phyloP scores from a whole-genome alignment of 2,797 vertebrate species.

The Harpagifer antarcticus region DNA sequence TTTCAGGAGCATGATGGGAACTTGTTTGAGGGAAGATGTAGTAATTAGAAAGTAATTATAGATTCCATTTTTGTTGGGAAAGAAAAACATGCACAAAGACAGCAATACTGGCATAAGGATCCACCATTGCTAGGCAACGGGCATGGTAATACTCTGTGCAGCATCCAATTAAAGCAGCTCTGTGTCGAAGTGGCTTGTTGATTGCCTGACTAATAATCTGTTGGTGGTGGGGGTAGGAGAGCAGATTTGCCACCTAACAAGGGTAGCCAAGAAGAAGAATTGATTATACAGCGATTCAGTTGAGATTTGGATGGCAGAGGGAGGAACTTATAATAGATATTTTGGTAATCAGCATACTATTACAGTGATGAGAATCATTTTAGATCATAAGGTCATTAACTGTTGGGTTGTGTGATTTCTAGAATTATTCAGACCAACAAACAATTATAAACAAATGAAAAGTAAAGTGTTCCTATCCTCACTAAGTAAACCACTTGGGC shows the following conservation, averaged over 20 bases:
- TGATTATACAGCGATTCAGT: slow-evolving; percentile 69
- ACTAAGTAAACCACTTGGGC: slow-evolving; percentile 3
- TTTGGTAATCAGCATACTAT: slow-evolving; percentile 1
- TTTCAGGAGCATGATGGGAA: slow-evolving; percentile 39
- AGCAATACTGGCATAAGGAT: slow-evolving; percentile 50
- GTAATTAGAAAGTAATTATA: slow-evolving; percentile 71
- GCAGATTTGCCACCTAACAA: slow-evolving; percentile 76
- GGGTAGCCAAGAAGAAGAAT: slow-evolving; percentile 66
- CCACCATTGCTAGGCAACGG: slow-evolving; percentile 83
- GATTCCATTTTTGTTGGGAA: slow-evolving; percentile 44
- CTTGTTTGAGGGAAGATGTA: slow-evolving; percentile 47
- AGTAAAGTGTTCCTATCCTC: neutral
- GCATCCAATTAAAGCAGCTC: slow-evolving; percentile 80
- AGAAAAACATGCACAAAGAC: slow-evolving; percentile 54
- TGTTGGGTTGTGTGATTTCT: neutral
- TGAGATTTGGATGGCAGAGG: slow-evolving; percentile 48
- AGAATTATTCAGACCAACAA: neutral
- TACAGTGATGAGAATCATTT: neutral
- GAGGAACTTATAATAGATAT: slow-evolving; percentile 44
- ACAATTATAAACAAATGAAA: neutral
- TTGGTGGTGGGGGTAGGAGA: slow-evolving; percentile 46
- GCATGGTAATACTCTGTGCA: slow-evolving; percentile 65
- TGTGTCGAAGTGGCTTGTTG: slow-evolving; percentile 75
- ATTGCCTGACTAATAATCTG: slow-evolving; percentile 78
- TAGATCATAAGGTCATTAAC: neutral